Conservation (phyloP, 2,113 vertebrate genomes). For the Azemiops feae region DNA sequence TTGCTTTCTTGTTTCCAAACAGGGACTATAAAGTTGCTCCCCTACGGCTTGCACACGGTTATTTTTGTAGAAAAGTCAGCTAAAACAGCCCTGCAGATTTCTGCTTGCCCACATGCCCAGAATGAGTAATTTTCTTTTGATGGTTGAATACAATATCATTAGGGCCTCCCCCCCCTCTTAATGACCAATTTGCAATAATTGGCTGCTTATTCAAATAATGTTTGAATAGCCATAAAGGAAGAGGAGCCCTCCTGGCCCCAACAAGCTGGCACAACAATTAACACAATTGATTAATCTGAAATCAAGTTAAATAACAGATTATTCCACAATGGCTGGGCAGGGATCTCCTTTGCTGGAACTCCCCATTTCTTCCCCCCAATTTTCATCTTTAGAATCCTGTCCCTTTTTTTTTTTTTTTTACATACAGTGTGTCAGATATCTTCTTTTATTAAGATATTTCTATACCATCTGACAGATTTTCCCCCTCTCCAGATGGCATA, state of each 20-base stretch:
- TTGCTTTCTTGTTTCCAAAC: slow-evolving; percentile 6
- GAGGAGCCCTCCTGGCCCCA: not conserved
- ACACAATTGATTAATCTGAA: not conserved
- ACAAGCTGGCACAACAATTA: not conserved
- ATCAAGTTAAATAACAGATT: not conserved
- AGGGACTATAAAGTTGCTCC: slow-evolving; percentile 29
- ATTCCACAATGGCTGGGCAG: not conserved
- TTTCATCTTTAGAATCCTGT: not conserved
- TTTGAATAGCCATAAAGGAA: slow-evolving; percentile 5
- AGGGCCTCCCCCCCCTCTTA: slow-evolving; percentile 17
- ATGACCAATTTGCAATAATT: slow-evolving; percentile 54
- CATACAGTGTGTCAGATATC: not conserved
- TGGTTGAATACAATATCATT: slow-evolving; percentile 68
- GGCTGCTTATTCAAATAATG: not conserved
- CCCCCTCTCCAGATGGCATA: not conserved
- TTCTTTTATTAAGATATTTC: not conserved
- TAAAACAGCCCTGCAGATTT: slow-evolving; percentile 67
- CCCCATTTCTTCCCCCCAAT: not conserved
- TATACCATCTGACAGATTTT: not conserved
- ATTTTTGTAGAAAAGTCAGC: slow-evolving; percentile 67
- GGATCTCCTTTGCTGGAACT: not conserved
- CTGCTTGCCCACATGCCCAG: slow-evolving; percentile 62
- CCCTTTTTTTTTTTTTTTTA: not conserved
- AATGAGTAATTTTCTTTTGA: slow-evolving; percentile 71
- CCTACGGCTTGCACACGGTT: slow-evolving; percentile 46